These are phyloP conservation scores for Paelopatides confundens DNA, from an alignment of 53 echinoderm and acorn worm genomes.

Conservation along the genomic window DNA sequence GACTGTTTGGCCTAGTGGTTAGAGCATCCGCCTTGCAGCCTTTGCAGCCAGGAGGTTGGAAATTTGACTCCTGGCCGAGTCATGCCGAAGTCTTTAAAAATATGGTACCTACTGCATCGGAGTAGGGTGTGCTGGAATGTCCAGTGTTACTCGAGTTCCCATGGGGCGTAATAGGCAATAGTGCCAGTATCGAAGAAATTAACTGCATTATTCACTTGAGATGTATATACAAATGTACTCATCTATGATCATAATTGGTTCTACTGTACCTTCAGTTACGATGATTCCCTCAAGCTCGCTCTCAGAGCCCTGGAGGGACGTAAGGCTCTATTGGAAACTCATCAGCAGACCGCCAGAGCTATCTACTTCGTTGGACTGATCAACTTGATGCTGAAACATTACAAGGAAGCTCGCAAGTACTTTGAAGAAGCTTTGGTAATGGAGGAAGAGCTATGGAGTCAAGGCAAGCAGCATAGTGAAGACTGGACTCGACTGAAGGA, in stretches of 20 bases:
- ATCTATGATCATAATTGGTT: neutral
- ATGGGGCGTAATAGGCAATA: too few relatives aligned
- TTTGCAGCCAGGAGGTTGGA: too few relatives aligned
- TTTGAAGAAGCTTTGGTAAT: conserved; percentile 78
- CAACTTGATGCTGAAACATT: conserved; percentile 72
- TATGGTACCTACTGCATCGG: too few relatives aligned
- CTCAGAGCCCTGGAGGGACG: conserved; percentile 62
- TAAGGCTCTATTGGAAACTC: conserved; percentile 62
- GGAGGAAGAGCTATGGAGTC: conserved; percentile 77
- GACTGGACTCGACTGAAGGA: conserved; percentile 80
- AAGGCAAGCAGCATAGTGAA: conserved; percentile 73
- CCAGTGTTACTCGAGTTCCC: too few relatives aligned
- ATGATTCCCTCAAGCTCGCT: conserved; percentile 78
- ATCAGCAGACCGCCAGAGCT: conserved; percentile 86
- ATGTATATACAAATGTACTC: too few relatives aligned
- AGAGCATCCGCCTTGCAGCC: too few relatives aligned
- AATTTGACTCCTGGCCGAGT: too few relatives aligned
- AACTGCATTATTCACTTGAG: too few relatives aligned
- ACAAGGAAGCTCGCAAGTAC: conserved; percentile 64
- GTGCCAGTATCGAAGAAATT: too few relatives aligned
- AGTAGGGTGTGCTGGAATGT: too few relatives aligned
- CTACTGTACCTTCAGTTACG: conserved; percentile 49
- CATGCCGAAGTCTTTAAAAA: too few relatives aligned
- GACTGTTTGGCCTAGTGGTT: too few relatives aligned
- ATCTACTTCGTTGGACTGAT: conserved; percentile 91